These are phyloP conservation scores for Drosophila subsilvestris DNA, from an alignment of 2,888 invertebrate species.

Conservation along the genomic window DNA sequence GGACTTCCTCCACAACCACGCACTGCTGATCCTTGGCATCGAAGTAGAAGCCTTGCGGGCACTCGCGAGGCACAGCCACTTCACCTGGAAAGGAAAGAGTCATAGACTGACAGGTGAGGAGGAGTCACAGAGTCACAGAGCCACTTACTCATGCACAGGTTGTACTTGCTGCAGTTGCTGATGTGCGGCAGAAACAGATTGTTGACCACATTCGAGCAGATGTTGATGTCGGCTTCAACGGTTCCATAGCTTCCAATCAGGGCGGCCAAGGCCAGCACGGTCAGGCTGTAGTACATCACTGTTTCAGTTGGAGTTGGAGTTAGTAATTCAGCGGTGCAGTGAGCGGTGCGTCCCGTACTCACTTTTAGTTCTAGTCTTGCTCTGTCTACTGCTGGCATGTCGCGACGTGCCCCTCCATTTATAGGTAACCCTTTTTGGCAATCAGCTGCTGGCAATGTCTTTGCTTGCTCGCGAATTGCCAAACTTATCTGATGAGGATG, in stretches of 20 bases:
- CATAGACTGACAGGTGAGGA: background rate
- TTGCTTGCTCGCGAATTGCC: slow-evolving; percentile 10
- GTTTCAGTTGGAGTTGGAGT: background rate
- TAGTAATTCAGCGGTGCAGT: background rate
- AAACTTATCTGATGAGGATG: slow-evolving; percentile 26
- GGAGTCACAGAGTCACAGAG: background rate
- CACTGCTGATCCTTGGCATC: slow-evolving; percentile 73
- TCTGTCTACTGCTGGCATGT: slow-evolving; percentile 25
- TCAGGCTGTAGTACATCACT: slow-evolving; percentile 51
- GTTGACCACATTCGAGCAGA: slow-evolving; percentile 61
- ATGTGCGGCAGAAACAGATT: slow-evolving; percentile 70
- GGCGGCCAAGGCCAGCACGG: slow-evolving; percentile 39
- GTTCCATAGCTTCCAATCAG: slow-evolving; percentile 27
- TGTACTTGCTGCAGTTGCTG: slow-evolving; percentile 64
- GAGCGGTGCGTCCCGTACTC: background rate
- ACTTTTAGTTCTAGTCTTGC: slow-evolving; percentile 9
- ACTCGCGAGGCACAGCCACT: slow-evolving; percentile 56
- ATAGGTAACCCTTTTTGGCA: slow-evolving; percentile 49
- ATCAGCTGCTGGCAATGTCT: slow-evolving; percentile 1
- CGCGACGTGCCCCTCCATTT: slow-evolving; percentile 33
- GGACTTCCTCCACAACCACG: slow-evolving; percentile 49
- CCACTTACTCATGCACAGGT: slow-evolving; percentile 66
- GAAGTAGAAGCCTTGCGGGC: slow-evolving; percentile 57
- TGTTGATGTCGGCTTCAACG: slow-evolving; percentile 40
- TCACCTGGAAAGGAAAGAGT: slow-evolving; percentile 33